Evolutionary conservation across 2,797 vertebrate species (phyloP).

Genomic region (Sebastiscus albofasciatus): DNA sequence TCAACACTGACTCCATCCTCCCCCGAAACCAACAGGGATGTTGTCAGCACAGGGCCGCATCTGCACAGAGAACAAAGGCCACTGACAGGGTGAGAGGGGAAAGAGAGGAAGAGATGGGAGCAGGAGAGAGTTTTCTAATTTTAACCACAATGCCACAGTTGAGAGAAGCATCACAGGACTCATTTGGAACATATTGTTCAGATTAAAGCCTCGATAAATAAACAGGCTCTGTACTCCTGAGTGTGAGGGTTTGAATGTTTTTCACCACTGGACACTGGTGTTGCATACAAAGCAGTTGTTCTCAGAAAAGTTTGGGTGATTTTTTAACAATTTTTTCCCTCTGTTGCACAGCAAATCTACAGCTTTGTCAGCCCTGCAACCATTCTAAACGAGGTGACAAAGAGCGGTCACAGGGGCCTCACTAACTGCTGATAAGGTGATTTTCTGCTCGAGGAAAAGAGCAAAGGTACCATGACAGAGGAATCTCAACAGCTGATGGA

Average conservation of each 20-base stretch:
- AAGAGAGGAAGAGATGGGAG: slow-evolving; percentile 34
- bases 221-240: slow-evolving; percentile 59
- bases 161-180: slow-evolving; percentile 69
- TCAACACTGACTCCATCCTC: slow-evolving; percentile 66
- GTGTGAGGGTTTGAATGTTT: slow-evolving; percentile 23
- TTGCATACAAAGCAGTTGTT: slow-evolving; percentile 29
- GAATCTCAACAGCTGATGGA: slow-evolving; percentile 59
- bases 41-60: slow-evolving; percentile 67
- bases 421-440: slow-evolving; percentile 61
- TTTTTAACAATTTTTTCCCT: slow-evolving; percentile 18
- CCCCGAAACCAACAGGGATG: slow-evolving; percentile 70
- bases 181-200: slow-evolving; percentile 79
- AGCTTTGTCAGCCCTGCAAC: slow-evolving; percentile 50
- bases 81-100: slow-evolving; percentile 43
- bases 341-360: slow-evolving; percentile 29
- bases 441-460: slow-evolving; percentile 52
- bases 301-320: slow-evolving; percentile 17
- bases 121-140: slow-evolving; percentile 49
- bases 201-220: slow-evolving; percentile 76
- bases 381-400: slow-evolving; percentile 59
- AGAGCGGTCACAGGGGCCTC: slow-evolving; percentile 54
- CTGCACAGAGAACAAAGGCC: slow-evolving; percentile 74
- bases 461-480: slow-evolving; percentile 52
- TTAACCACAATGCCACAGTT: slow-evolving; percentile 63
- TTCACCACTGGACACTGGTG: slow-evolving; percentile 4